phyloP scores from a whole-genome alignment of 2,113 vertebrate genomes.

The Cacatua alba region DNA sequence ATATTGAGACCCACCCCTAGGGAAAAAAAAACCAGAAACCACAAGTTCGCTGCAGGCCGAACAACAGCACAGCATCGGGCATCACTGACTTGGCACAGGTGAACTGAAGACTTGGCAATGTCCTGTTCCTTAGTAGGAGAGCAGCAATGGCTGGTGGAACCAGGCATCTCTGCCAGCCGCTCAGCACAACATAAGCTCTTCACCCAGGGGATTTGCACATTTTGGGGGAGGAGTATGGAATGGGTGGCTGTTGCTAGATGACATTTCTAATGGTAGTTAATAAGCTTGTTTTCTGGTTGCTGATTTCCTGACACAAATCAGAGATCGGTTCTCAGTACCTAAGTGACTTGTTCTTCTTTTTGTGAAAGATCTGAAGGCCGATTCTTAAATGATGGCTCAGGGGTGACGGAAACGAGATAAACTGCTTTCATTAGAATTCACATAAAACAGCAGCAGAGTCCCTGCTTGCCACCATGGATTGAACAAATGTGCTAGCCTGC shows the following conservation, averaged over 20 bases:
- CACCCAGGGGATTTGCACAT: neutral
- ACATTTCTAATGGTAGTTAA: neutral
- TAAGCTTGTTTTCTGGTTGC: conserved; percentile 22
- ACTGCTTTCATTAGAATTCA: conserved; percentile 50
- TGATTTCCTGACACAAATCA: conserved; percentile 7
- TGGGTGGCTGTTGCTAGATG: neutral
- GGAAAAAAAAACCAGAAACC: neutral
- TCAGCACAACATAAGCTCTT: neutral
- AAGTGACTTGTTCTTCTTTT: neutral
- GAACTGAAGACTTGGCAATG: neutral
- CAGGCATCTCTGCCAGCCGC: neutral
- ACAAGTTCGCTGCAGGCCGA: neutral
- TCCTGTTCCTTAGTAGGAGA: neutral
- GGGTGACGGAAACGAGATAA: neutral
- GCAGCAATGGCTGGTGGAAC: accelerated
- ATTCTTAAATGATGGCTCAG: conserved; percentile 36
- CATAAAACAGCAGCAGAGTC: conserved; percentile 35
- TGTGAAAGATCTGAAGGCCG: neutral
- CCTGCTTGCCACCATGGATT: neutral
- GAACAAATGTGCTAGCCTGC: conserved; percentile 25
- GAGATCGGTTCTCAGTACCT: neutral
- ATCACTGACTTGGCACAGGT: neutral
- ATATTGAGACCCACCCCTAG: neutral
- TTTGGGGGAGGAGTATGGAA: neutral
- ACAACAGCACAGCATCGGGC: accelerated